These are phyloP conservation scores for Neoascia interrupta DNA, from an alignment of 2,888 invertebrate species.

Conservation along the genomic window DNA sequence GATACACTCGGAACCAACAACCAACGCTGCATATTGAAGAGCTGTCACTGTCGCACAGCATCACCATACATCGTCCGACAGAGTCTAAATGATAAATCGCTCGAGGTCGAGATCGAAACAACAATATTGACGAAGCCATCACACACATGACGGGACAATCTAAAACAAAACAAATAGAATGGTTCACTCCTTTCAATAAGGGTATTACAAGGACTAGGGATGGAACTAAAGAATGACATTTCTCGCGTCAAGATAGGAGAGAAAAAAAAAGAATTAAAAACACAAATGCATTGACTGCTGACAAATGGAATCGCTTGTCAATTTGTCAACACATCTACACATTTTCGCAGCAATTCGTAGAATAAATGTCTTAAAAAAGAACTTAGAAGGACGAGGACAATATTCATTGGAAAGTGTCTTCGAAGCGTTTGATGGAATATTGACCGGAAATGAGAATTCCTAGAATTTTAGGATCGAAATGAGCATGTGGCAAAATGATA, in stretches of 20 bases:
- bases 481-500: too few species aligned
- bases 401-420: too few species aligned
- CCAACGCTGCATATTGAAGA: constrained; percentile 26
- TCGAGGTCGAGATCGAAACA: constrained; percentile 17
- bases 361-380: too few species aligned
- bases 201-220: background rate
- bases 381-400: too few species aligned
- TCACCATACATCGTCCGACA: background rate
- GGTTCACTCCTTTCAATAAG: background rate
- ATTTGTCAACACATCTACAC: constrained; percentile 76
- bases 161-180: constrained; percentile 45
- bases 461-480: too few species aligned
- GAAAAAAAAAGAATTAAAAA: too few species aligned
- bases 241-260: constrained; percentile 69
- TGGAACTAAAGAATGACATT: constrained; percentile 26
- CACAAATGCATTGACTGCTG: constrained; percentile 79
- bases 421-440: too few species aligned
- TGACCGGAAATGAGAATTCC: too few species aligned
- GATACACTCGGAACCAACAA: too few species aligned
- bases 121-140: constrained; percentile 45
- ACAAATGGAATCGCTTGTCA: constrained; percentile 79
- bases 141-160: constrained; percentile 41
- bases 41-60: constrained; percentile 5
- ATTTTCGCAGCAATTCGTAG: too few species aligned
- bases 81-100: constrained; percentile 11